Conservation (phyloP, 2,113 vertebrate genomes). For the Shinisaurus crocodilurus region DNA sequence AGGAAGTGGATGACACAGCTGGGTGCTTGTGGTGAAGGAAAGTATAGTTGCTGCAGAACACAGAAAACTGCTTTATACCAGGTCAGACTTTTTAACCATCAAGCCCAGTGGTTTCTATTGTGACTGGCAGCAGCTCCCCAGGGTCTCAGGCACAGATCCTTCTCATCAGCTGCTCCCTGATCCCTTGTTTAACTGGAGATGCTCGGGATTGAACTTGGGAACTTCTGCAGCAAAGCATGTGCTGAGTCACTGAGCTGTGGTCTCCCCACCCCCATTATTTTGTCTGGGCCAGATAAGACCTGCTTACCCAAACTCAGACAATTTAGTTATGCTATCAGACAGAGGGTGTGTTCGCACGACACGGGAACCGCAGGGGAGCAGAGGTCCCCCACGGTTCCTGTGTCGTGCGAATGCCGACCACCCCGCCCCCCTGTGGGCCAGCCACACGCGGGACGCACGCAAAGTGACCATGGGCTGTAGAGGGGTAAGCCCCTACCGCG, state of each 20-base stretch:
- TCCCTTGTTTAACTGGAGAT: not conserved
- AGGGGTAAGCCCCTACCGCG: too few species aligned
- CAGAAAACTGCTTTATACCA: not conserved
- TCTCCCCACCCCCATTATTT: not conserved
- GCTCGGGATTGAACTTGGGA: too few species aligned
- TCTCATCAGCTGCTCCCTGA: not conserved
- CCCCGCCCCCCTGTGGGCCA: too few species aligned
- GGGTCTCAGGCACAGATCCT: not conserved
- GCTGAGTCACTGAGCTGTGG: not conserved
- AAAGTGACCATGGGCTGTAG: too few species aligned
- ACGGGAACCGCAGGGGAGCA: too few species aligned
- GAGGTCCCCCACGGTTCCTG: too few species aligned
- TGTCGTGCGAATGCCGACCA: too few species aligned
- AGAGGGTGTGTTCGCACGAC: too few species aligned
- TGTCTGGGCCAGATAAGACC: not conserved
- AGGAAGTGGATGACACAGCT: too few species aligned
- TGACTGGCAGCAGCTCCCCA: not conserved
- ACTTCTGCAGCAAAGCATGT: not conserved
- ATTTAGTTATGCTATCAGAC: not conserved
- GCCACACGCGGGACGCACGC: too few species aligned
- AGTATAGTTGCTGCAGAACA: not conserved
- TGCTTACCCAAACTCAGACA: not conserved
- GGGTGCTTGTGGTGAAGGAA: too few species aligned
- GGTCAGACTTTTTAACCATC: not conserved
- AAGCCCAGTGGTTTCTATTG: not conserved